phyloP scores from a whole-genome alignment of 2,113 vertebrate species.

The Ranitomeya variabilis region DNA sequence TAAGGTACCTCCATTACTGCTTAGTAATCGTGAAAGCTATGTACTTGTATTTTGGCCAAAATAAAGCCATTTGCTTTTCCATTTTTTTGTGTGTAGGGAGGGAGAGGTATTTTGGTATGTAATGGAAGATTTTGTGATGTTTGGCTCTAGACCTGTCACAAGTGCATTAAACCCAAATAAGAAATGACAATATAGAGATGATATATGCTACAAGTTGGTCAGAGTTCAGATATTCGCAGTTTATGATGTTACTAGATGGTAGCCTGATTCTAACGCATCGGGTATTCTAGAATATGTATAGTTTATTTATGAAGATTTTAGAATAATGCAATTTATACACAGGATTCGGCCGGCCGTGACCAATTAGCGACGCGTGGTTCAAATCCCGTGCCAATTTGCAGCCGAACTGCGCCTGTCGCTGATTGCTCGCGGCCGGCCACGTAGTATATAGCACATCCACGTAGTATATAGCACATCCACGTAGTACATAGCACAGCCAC shows the following conservation, averaged over 20 bases:
- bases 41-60: conserved; percentile 7
- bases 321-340: too few species aligned
- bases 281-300: too few species aligned
- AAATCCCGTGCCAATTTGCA: too few species aligned
- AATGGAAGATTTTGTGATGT: conserved; percentile 11
- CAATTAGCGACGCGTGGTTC: too few species aligned
- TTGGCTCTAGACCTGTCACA: background rate
- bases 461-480: too few species aligned
- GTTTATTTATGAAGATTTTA: too few species aligned
- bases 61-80: conserved; percentile 18
- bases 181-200: conserved; percentile 17
- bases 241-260: background rate
- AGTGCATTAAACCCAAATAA: background rate
- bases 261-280: too few species aligned
- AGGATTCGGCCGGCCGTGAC: too few species aligned
- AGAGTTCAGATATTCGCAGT: background rate
- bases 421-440: too few species aligned
- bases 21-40: background rate
- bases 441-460: too few species aligned
- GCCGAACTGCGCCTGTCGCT: too few species aligned
- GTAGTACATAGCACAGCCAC: too few species aligned
- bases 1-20: background rate
- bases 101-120: background rate
- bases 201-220: background rate
- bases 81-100: background rate